A percentile compares a stretch with the other conserved stretches of the same genome.
Conservation (phyloP, 2,113 vertebrate species). For the Turnix velox region DNA sequence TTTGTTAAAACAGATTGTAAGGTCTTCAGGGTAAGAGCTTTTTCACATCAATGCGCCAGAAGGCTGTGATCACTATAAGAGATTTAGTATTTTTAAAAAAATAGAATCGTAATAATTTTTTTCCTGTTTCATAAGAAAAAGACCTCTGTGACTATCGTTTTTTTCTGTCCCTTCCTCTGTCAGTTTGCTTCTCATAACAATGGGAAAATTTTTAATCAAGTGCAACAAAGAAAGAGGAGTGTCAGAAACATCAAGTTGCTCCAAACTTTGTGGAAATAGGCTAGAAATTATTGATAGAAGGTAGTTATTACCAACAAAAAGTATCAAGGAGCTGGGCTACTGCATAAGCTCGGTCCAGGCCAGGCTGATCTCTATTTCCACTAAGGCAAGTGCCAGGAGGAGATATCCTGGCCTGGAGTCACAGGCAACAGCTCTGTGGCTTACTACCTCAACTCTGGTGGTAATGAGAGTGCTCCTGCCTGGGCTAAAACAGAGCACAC, state of each 20-base stretch:
- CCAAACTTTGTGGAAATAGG: not conserved
- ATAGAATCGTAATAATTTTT: not conserved
- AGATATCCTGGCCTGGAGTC: not conserved
- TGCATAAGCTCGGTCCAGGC: not conserved
- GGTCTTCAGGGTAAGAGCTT: not conserved
- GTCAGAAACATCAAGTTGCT: not conserved
- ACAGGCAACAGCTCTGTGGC: not conserved
- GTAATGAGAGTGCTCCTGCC: not conserved
- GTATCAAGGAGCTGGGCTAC: not conserved
- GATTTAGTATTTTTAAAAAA: not conserved
- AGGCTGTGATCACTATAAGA: not conserved
- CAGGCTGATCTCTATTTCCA: not conserved
- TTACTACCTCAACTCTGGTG: not conserved
- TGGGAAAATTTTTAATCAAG: not conserved
- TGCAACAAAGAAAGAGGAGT: not conserved
- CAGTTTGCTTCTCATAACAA: not conserved
- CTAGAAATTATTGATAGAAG: not conserved
- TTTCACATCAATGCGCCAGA: not conserved
- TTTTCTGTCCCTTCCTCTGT: not conserved
- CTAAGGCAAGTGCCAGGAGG: not conserved
- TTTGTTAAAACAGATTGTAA: not conserved
- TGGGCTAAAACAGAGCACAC: not conserved
- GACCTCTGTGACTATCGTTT: not conserved
- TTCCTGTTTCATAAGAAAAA: not conserved
- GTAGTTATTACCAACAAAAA: not conserved